Percentiles rank a stretch among this genome's conserved stretches.
Conservation (phyloP, 92 coral and sea anemone species). For the Ricordea florida region DNA sequence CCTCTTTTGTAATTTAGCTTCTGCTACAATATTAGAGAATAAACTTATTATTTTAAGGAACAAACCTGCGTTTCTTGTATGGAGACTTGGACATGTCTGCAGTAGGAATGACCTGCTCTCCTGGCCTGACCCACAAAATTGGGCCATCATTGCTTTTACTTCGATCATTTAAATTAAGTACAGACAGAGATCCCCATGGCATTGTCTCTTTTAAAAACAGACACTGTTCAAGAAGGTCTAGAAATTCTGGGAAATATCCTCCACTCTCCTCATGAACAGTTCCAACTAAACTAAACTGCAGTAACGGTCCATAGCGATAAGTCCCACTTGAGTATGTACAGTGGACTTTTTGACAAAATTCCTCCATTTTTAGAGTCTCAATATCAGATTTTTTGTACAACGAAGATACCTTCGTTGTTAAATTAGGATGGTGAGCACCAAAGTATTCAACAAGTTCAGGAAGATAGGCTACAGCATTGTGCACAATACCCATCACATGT, state of each 20-base stretch:
- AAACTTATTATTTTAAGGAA: neutral
- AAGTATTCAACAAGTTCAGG: conserved; percentile 94
- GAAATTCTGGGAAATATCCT: conserved; percentile 92
- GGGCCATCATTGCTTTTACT: conserved; percentile 98
- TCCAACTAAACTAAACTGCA: conserved; percentile 98
- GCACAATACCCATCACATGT: conserved; percentile 96
- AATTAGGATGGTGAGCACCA: conserved; percentile 77
- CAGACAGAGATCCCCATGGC: conserved; percentile 98
- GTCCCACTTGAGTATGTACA: conserved; percentile 84
- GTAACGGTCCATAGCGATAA: conserved; percentile 82
- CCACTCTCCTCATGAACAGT: conserved; percentile 97
- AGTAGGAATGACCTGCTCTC: conserved; percentile 95
- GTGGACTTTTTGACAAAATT: conserved; percentile 78
- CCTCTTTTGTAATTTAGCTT: too few species aligned
- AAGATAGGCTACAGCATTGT: conserved; percentile 83
- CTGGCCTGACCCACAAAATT: conserved; percentile 98
- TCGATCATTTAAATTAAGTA: conserved; percentile 72
- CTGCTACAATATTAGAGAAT: neutral
- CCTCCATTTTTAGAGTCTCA: conserved; percentile 88
- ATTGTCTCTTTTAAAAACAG: conserved; percentile 87
- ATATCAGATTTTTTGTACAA: conserved; percentile 89
- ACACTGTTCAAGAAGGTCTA: conserved; percentile 87
- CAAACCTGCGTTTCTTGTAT: conserved; percentile 89
- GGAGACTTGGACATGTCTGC: conserved; percentile 92
- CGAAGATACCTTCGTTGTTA: conserved; percentile 80